Base-by-base conservation (phyloP, 1,140 invertebrate genomes). In the Atta texana region DNA sequence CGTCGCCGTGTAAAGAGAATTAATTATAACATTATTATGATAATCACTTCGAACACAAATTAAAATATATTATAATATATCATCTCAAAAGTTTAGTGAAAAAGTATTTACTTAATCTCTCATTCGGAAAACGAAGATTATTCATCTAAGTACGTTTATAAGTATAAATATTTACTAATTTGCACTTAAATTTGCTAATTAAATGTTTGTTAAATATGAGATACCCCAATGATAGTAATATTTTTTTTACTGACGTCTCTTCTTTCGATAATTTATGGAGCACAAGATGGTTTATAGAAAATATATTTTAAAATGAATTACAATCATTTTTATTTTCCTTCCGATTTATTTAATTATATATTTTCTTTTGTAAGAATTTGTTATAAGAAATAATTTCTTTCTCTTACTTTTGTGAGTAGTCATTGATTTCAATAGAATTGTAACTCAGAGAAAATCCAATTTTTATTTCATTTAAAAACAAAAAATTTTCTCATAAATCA, bases 91-190 rank as follows among this genome's bases (percentile, higher is more conserved):
- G 24, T 24, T 61, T 51, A 31, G 5, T 2, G 10, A 39, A 71
- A 81, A n/a, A 44, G 28, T 71, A n/a, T 69, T 81, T 21, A 71
- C 16, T 69, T 57, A 57, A 28, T 80, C 16, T 49, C n/a, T 68
- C 8, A 53, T 51, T 66, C 12, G 21, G 31, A 6, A 53, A 81
- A 81, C 21, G 6, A 44, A 44, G 16, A 59, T 71, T 71, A 81
- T 28, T 34, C 1, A 81, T 2, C 77, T 71, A 81, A 81, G 51
- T 81, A 81, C 66, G 16, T 39, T 69, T 24, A 81, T 81, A 81
- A 81, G 34, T 59, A 59, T 57, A 78, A 78, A 78, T 66, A 71
- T 18, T 81, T 59, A 81, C 71, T 69, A 69, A 53, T 55, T 71
- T 71, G 51, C 66, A 59, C 5, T 71, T 59, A 71, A 81, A 57